phyloP scores from a whole-genome alignment of 2,888 invertebrate species.

The Calameuta pallipes region DNA sequence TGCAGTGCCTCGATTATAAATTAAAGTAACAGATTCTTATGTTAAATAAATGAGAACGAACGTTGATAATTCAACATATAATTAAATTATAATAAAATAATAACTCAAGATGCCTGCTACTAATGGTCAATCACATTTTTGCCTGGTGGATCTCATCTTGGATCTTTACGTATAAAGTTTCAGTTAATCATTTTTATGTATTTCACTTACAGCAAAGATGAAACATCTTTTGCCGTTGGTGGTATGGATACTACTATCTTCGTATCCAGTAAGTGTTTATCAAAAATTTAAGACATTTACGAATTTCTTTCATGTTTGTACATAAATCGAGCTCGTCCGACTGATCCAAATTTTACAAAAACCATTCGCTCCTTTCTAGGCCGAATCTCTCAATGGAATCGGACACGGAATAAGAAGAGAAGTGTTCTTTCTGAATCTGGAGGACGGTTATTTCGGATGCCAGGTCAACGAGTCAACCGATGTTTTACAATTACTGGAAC shows the following conservation, averaged over 20 bases:
- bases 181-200: not conserved
- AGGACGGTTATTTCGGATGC: constrained; percentile 97
- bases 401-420: constrained; percentile 88
- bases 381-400: constrained; percentile 84
- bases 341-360: not conserved
- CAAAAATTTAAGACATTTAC: not conserved
- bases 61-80: not conserved
- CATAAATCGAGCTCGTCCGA: not conserved
- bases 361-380: constrained; percentile 61
- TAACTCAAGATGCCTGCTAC: not conserved
- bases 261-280: constrained; percentile 79
- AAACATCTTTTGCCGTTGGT: constrained; percentile 92
- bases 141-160: not conserved
- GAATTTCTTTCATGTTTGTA: not conserved
- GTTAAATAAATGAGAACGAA: not conserved
- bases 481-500: constrained; percentile 93
- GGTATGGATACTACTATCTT: constrained; percentile 88
- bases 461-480: constrained; percentile 97
- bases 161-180: not conserved
- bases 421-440: constrained; percentile 96
- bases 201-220: constrained; percentile 87
- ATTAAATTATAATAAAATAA: not conserved
- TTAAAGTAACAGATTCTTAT: not conserved
- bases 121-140: not conserved
- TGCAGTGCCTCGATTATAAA: not conserved